Percentiles rank a stretch among this genome's conserved stretches.
phyloP scores from a whole-genome alignment of 2,797 vertebrate species.

The Sebastiscus tertius region DNA sequence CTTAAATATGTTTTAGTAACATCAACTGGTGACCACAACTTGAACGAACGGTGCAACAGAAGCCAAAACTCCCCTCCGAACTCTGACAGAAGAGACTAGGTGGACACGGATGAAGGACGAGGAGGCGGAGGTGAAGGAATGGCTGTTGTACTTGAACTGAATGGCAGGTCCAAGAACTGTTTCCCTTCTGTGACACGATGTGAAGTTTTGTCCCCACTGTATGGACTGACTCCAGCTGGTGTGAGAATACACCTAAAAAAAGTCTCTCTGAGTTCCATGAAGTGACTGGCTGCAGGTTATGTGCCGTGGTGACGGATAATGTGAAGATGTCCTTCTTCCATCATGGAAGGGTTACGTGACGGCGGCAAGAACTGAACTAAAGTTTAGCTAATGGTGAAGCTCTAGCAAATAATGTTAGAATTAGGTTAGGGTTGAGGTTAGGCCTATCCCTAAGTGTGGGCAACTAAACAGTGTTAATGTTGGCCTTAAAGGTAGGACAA shows the following conservation, averaged over 20 bases:
- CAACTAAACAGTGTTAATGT: neutral
- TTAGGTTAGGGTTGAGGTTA: neutral
- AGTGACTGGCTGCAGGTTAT: conserved; percentile 19
- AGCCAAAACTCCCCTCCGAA: neutral
- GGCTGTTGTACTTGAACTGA: conserved; percentile 42
- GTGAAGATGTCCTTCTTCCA: conserved; percentile 48
- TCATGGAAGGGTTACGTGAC: conserved; percentile 5
- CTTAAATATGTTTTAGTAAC: conserved; percentile 25
- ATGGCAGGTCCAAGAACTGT: conserved; percentile 40
- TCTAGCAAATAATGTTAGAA: neutral
- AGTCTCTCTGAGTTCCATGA: neutral
- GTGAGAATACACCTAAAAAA: conserved; percentile 29
- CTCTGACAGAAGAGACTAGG: conserved; percentile 2
- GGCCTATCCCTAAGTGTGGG: neutral
- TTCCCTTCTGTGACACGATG: conserved; percentile 46
- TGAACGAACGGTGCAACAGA: conserved; percentile 25
- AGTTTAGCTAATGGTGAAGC: neutral
- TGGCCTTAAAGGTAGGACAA: neutral
- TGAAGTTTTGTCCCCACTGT: conserved; percentile 50
- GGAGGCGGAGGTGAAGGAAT: neutral
- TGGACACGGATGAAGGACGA: neutral
- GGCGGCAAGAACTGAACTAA: neutral
- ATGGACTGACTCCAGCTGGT: conserved; percentile 58
- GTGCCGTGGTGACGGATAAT: conserved; percentile 31
- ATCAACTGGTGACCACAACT: conserved; percentile 34